These are phyloP conservation scores for rat (Rattus norvegicus) DNA, from an alignment of 2,113 vertebrate species.

Conservation along the genomic window GRCr8 NC_086021.1:32027001-32027500, in stretches of 20 bases:
- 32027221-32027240: background rate
- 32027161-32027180: background rate
- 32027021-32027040: background rate
- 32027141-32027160: background rate
- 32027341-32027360: background rate
- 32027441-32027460: background rate
- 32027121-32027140: background rate
- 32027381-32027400: background rate
- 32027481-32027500: background rate
- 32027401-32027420: background rate
- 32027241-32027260: background rate
- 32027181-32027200: background rate
- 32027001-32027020: background rate
- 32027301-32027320: background rate
- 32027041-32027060: background rate
- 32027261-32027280: background rate
- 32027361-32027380: background rate
- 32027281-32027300: background rate
- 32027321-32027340: background rate
- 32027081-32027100: background rate
- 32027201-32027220: slow-evolving; percentile 4
- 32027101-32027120: background rate
- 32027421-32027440: background rate
- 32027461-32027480: background rate
- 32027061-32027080: background rate